A percentile compares a stretch with the other conserved stretches of the same genome.
phyloP scores from a whole-genome alignment of 2,113 vertebrate genomes.

The Daboia siamensis region DNA sequence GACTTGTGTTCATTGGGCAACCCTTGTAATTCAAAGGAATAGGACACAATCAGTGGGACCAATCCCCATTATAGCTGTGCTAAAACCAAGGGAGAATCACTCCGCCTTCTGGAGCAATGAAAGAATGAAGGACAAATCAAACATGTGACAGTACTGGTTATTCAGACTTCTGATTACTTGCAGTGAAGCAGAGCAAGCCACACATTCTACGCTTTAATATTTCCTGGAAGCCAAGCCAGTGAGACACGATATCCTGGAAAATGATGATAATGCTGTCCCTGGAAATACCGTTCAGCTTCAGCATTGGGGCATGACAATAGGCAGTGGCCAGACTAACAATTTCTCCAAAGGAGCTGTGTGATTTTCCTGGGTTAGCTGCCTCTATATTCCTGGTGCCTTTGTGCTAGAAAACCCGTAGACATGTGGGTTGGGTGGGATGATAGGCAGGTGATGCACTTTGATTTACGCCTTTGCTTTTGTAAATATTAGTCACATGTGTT shows the following conservation, averaged over 20 bases:
- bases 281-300: neutral
- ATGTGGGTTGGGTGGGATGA: constrained; percentile 41
- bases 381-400: neutral
- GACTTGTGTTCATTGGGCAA: neutral
- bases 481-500: constrained; percentile 65
- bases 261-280: neutral
- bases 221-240: neutral
- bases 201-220: neutral
- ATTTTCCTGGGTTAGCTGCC: neutral
- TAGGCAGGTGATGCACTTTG: constrained; percentile 30
- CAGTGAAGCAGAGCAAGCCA: neutral
- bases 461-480: constrained; percentile 56
- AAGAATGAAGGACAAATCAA: neutral
- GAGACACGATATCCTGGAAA: neutral
- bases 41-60: neutral
- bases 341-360: neutral
- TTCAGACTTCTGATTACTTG: accelerated
- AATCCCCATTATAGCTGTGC: neutral
- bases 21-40: neutral
- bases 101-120: neutral
- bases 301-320: neutral
- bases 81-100: neutral
- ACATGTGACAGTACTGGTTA: neutral
- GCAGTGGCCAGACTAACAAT: accelerated
- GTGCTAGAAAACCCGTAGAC: neutral